Base-by-base conservation (phyloP, 2,113 vertebrate genomes). In the Cariama cristata region DNA sequence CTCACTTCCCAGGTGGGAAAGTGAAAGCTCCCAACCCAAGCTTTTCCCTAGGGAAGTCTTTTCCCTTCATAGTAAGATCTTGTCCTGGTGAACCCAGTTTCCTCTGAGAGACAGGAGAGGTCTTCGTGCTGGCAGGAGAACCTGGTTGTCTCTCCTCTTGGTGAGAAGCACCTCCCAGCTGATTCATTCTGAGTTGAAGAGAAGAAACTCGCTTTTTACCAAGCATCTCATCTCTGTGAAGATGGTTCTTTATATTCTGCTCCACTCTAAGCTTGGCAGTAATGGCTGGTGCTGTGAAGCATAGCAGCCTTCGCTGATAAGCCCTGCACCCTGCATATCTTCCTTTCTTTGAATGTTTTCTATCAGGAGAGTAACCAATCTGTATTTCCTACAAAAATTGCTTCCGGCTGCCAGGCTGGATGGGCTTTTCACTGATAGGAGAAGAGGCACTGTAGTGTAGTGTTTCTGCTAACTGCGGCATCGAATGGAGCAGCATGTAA, bases 321-420 rank as follows among this genome's bases (percentile, higher is more conserved):
- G 49, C 27, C n/a, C 49, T 45, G 58, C n/a, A 71, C 42, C 26
- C 8, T 52, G 9, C 3, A 0, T 38, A 32, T 63, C 55, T 75
- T 94, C 45, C 58, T 85, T 93, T 52, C 60, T 73, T 64, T 82
- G 38, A 55, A 52, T 32, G 11, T 75, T 89, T 89, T 68, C 64
- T 58, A 19, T 27, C 53, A 73, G 56, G 28, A 89, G 49, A 93
- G 52, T 32, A 75, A 64, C 15, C 28, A 20, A 19, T 55, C 63
- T 79, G 14, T 84, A 47, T 91, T 91, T 87, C 38, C 73, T 77
- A 27, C 12, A 71, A 58, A 84, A 74, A 66, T 26, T 68, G 18
- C 21, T 84, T 87, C 44, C 0, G 0, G 66, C 73, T 94, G 53
- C 69, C 4, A 12, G 52, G 30, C 44, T 85, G 56, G 64, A 24